Evolutionary conservation across 1,140 invertebrate species (phyloP), one percentile per base, ranked within the genome.

Genomic region (Drosophila willistoni): DNA sequence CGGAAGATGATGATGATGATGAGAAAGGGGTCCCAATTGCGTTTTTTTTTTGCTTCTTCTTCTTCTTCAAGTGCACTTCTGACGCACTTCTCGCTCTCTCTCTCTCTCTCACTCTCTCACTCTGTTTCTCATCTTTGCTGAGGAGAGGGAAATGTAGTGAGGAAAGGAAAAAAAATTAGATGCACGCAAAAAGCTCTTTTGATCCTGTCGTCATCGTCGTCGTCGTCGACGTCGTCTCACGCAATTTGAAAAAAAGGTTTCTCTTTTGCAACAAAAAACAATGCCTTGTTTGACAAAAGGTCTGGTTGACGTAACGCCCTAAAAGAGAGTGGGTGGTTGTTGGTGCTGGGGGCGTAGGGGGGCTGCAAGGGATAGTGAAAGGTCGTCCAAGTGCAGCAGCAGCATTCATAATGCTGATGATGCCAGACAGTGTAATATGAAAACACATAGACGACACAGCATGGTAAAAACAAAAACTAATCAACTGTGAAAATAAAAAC

Each of bases 311-410:
- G 33, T 19, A 13, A 19, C 56, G 33, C 56, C 19, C n/a, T 29
- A 33, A 14, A 4, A 54, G 7, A 10, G 47, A 54, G 14, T 14
- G 14, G 14, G 54, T 9, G 55, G 25, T 2, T 22, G 19, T 3
- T 12, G 4, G 6, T 14, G n/a, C n/a, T n/a, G n/a, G n/a, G n/a
- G n/a, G n/a, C n/a, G n/a, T n/a, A n/a, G 14, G 19, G 10, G 54
- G 10, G 29, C 13, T 6, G 44, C 6, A 3, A 4, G 14, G 44
- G 84, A 87, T 87, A 87, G 89, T 89, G 77, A 89, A 87, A 87
- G 84, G 80, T 89, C 84, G 84, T 84, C 84, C 71, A 87, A 89
- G 85, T 87, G 82, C 83, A 84, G 79, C 77, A 73, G 64, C 63
- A 44, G 59, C 64, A 77, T 68, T 41, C 33, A 68, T 70, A 57